Evolutionary conservation across 2,113 vertebrate species (phyloP), one percentile per base, ranked within the genome.

Genomic region (Otus sunia): DNA sequence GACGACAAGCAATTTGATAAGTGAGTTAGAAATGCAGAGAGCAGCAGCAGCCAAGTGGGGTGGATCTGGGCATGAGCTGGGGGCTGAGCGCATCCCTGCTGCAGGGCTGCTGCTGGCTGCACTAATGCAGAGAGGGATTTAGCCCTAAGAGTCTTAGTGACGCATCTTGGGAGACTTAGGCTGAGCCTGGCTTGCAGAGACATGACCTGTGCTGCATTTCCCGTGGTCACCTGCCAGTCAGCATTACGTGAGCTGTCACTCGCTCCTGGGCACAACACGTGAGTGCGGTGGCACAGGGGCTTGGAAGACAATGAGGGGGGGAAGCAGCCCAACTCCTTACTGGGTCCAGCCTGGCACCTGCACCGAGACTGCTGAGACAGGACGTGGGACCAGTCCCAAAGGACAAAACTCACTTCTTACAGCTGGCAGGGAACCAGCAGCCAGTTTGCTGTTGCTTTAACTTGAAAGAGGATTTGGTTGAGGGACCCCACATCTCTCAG

Each of bases 71-170:
- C 39, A 19, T 0, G 0, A 56, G 86, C 2, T 2, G 37, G 66
- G 59, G 52, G 16, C 41, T 0, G 2, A 88, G 71, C 0, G 0
- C 71, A 67, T 83, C 82, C 37, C 60, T 14, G 58, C 56, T 43
- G 47, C 69, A 49, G 79, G 64, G 37, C 23, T 23, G 26, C 79
- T 66, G 83, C 67, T 0, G 20, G 29, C 76, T 56, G 81, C 77
- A 30, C 80, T 96, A 60, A 15, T 9, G n/a, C 69, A 45, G 73
- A 69, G 86, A 85, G 49, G 58, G 89, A 94, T 94, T 96, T 94
- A 94, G 75, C 76, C 79, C 88, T 96, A 95, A 96, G 92, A 94
- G 73, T 37, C 92, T 96, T 96, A 97, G 73, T 92, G 95, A 96
- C 60, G 53, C 92, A 94, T 93, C 93, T 92, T 76, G 87, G 85